Conservation (phyloP, 2,888 invertebrate genomes). For the Caradrina kadenii region DNA sequence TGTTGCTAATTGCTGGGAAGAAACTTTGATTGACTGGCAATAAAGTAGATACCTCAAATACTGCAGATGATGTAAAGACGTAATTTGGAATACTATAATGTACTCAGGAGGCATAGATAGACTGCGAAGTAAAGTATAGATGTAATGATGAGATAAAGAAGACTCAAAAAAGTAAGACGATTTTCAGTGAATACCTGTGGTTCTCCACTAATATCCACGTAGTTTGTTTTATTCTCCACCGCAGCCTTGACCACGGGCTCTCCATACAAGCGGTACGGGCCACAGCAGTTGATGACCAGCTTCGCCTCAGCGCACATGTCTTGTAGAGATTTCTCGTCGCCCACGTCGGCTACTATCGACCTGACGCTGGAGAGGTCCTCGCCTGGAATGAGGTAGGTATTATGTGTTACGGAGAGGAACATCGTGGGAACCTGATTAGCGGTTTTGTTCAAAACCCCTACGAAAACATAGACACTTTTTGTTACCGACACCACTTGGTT, state of each 20-base stretch:
- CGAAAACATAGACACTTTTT: too few species aligned
- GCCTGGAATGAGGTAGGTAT: conserved; percentile 80
- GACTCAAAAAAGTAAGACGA: background rate
- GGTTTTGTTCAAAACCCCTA: too few species aligned
- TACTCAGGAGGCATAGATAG: too few species aligned
- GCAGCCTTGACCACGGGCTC: conserved; percentile 97
- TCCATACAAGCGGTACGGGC: conserved; percentile 97
- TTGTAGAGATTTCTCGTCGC: conserved; percentile 93
- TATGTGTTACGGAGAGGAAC: background rate
- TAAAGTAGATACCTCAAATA: too few species aligned
- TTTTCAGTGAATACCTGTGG: conserved; percentile 91
- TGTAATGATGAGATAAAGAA: background rate
- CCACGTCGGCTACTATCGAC: conserved; percentile 94
- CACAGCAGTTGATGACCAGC: conserved; percentile 97
- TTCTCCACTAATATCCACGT: conserved; percentile 98
- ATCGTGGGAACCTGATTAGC: too few species aligned
- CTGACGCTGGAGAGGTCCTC: conserved; percentile 91
- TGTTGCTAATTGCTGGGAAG: too few species aligned
- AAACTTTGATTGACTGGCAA: too few species aligned
- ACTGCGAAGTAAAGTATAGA: too few species aligned
- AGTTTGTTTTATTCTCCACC: conserved; percentile 94
- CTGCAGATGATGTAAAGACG: too few species aligned
- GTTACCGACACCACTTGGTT: too few species aligned
- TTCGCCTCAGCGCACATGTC: conserved; percentile 95
- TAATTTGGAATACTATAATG: too few species aligned